These are phyloP conservation scores for Ophraella communa DNA, from an alignment of 2,888 invertebrate species.

Conservation along the genomic window DNA sequence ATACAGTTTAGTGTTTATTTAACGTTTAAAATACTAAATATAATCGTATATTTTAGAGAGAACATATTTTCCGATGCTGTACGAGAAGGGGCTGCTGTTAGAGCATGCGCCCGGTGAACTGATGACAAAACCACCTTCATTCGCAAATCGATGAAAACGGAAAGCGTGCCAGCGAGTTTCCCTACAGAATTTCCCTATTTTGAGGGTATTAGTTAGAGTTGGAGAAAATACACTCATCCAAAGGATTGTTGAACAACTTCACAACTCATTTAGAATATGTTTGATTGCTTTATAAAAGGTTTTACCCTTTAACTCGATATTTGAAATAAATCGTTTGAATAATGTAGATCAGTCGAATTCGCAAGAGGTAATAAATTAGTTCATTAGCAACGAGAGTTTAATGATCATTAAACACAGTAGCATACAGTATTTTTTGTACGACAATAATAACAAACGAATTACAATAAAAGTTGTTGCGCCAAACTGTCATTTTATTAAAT, in stretches of 20 bases:
- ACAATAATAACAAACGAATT: too few relatives aligned
- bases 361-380: too few relatives aligned
- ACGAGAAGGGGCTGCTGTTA: background rate
- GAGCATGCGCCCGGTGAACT: background rate
- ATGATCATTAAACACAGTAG: too few relatives aligned
- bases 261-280: background rate
- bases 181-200: background rate
- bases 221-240: background rate
- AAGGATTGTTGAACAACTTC: background rate
- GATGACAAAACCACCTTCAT: constrained; percentile 4
- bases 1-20: too few relatives aligned
- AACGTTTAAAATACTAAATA: too few relatives aligned
- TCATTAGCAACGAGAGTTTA: too few relatives aligned
- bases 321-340: too few relatives aligned
- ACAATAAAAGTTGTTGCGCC: too few relatives aligned
- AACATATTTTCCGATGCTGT: background rate
- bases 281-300: background rate
- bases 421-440: too few relatives aligned
- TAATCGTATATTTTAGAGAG: background rate
- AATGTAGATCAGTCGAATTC: too few relatives aligned
- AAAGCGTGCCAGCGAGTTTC: background rate
- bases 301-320: background rate
- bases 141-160: constrained; percentile 10
- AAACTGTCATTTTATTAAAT: too few relatives aligned
- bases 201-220: background rate